Evolutionary conservation across 2,797 vertebrate genomes (phyloP).

Genomic region (Anguilla marmorata): DNA sequence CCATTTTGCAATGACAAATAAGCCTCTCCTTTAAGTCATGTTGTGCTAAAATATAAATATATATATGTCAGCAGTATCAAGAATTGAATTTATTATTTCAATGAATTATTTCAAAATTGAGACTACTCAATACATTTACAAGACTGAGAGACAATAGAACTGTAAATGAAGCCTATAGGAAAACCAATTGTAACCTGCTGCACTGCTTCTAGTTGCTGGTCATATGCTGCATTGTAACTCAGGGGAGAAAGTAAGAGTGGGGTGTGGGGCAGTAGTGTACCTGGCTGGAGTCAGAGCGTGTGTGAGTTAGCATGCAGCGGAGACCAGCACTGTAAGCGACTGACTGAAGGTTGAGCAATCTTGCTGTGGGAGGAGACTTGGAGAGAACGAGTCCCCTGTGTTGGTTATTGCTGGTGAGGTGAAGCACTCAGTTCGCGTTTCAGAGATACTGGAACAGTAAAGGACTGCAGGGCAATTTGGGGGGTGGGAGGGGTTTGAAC

Average conservation of each 20-base stretch:
- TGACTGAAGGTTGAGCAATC: not conserved
- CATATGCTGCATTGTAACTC: too few relatives aligned
- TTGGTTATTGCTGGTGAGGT: slow-evolving; percentile 46
- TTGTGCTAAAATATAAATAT: too few relatives aligned
- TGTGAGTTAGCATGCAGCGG: not conserved
- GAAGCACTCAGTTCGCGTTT: slow-evolving; percentile 54
- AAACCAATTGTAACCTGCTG: too few relatives aligned
- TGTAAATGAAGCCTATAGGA: too few relatives aligned
- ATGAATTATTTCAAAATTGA: too few relatives aligned
- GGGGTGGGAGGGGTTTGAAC: slow-evolving; percentile 50
- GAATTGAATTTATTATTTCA: too few relatives aligned
- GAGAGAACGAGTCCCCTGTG: not conserved
- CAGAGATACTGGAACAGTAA: slow-evolving; percentile 57
- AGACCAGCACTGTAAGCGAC: not conserved
- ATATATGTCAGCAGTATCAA: too few relatives aligned
- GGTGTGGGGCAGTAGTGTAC: not conserved
- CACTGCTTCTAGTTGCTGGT: too few relatives aligned
- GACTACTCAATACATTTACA: too few relatives aligned
- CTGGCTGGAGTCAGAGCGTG: not conserved
- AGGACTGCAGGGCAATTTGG: slow-evolving; percentile 41
- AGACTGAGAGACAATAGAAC: too few relatives aligned
- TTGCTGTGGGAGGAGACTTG: slow-evolving; percentile 18
- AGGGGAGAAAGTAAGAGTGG: slow-evolving; percentile 6
- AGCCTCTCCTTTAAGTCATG: too few relatives aligned
- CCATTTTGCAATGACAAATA: too few relatives aligned